Percentiles rank a stretch among this genome's conserved stretches.
phyloP scores from a whole-genome alignment of 2,888 invertebrate genomes.

The Agrotis puta region DNA sequence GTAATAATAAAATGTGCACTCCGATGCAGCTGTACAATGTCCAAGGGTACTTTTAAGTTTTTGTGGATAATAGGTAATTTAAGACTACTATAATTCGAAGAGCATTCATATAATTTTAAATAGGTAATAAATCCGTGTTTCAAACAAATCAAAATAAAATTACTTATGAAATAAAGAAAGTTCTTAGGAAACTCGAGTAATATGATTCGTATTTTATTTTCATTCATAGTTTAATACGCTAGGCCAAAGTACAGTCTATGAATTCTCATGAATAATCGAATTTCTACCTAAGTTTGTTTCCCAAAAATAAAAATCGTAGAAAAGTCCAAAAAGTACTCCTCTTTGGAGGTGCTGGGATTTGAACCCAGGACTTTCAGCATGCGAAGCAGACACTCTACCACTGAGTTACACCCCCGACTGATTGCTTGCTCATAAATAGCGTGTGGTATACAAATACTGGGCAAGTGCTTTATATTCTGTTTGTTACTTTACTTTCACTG shows the following conservation, averaged over 20 bases:
- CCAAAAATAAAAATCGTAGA: background rate
- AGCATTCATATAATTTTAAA: no score
- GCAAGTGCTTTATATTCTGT: slow-evolving; percentile 45
- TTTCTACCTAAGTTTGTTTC: background rate
- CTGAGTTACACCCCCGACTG: slow-evolving; percentile 87
- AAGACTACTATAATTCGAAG: no score
- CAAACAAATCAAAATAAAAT: background rate
- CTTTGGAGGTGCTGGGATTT: slow-evolving; percentile 92
- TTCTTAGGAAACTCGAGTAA: no score
- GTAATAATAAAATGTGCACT: slow-evolving; percentile 35
- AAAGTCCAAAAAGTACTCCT: background rate
- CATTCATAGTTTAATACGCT: no score
- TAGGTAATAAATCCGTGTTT: background rate
- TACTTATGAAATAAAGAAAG: background rate
- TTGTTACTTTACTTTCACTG: slow-evolving; percentile 48
- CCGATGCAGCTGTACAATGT: slow-evolving; percentile 11
- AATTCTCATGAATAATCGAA: background rate
- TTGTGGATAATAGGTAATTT: background rate
- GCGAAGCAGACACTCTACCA: slow-evolving; percentile 92
- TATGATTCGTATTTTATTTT: no score
- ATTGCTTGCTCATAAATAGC: rapidly evolving
- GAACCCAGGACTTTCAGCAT: slow-evolving; percentile 93
- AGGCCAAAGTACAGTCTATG: background rate
- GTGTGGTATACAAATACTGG: slow-evolving; percentile 15
- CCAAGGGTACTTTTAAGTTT: background rate